Evolutionary conservation across 2,888 invertebrate species (phyloP).

Genomic region (Amiota minor): DNA sequence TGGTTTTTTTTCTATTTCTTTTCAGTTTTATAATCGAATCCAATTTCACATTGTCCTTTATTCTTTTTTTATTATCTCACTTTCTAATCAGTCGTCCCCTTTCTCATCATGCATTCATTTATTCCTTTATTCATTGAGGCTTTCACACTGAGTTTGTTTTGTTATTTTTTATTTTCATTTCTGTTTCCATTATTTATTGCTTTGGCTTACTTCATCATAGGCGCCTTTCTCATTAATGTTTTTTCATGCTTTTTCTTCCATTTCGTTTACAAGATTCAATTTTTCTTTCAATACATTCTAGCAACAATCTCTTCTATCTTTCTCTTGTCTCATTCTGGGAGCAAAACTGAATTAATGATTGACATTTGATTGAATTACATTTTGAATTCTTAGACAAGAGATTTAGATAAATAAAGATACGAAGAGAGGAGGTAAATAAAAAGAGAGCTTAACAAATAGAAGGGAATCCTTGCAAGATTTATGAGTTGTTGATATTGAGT

Average conservation of each 20-base stretch:
- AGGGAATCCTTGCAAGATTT: too few relatives aligned
- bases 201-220: background rate
- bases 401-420: background rate
- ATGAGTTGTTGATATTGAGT: too few relatives aligned
- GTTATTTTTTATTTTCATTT: slow-evolving; percentile 4
- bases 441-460: too few relatives aligned
- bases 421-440: too few relatives aligned
- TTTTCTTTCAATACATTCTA: too few relatives aligned
- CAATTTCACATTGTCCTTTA: slow-evolving; percentile 10
- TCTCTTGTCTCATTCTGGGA: background rate
- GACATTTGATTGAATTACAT: slow-evolving; percentile 24
- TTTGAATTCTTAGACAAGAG: background rate
- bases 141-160: background rate
- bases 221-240: slow-evolving; percentile 16
- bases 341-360: background rate
- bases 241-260: slow-evolving; percentile 18
- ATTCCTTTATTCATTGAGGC: background rate
- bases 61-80: background rate
- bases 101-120: background rate
- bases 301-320: too few relatives aligned
- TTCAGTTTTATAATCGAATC: background rate
- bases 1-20: background rate
- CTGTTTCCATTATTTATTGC: background rate
- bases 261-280: background rate
- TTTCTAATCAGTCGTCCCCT: background rate